Evolutionary conservation across 2,888 invertebrate species (phyloP), one percentile per base, ranked within the genome.

Genomic region (Drosophila parthenogenetica): DNA sequence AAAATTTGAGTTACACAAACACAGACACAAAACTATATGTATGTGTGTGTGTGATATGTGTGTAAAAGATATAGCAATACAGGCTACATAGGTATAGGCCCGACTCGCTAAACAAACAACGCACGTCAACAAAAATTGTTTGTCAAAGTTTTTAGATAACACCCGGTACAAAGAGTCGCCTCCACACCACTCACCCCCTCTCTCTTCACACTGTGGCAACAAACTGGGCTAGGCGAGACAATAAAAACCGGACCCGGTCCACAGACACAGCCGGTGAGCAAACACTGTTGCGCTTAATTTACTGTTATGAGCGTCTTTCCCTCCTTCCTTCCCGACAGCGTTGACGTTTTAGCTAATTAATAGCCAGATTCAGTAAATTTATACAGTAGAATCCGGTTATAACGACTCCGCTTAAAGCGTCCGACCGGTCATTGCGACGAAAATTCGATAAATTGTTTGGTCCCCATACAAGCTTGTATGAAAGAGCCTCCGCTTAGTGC

Each of bases 141-240:
- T 87, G 83, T 83, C 86, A 87, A 83, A 87, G 83, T 86, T 83
- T 85, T 87, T 87, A 81, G 83, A 83, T 83, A 83, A 86, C 79
- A 65, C 78, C 65, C 53, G 74, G 66, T 63, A 55, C 73, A 58
- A 53, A 62, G 16, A 53, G 19, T 53, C 13, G 42, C 46, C 61
- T 25, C 42, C 39, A 46, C 49, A 43, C 37, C 19, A 39, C 37
- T 48, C 45, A 8, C 42, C 8, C 5, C 35, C 14, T n/a, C 11
- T 14, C 17, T 1, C 45, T 19, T 13, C 17, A 2, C 16, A 13
- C n/a, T 49, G 16, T 40, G 25, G 19, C 43, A 32, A 50, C 25
- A 49, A 69, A 68, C 17, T 48, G 61, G 54, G 55, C 63, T 51
- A 48, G 63, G 59, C 62, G 54, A 63, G 59, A 19, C 60, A 32